These are phyloP conservation scores for Magallana ariakensis DNA, from an alignment of 1,140 invertebrate genomes.

Conservation along the genomic window DNA sequence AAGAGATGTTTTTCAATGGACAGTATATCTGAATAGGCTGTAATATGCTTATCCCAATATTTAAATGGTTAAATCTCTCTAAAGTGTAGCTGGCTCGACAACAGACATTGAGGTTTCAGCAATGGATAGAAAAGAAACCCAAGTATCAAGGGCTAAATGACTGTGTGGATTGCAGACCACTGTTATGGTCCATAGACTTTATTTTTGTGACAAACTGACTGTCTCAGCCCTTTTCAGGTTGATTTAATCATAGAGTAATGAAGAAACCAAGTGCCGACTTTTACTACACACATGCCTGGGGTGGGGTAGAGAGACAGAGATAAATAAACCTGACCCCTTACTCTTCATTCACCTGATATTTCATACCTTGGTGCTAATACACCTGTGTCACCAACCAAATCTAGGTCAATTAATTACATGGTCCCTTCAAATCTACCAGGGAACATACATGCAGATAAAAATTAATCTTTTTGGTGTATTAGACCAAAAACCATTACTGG, in stretches of 20 bases:
- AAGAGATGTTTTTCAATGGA: slow-evolving; percentile 27
- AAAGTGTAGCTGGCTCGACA: not conserved
- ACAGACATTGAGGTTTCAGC: slow-evolving; percentile 17
- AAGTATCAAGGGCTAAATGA: too few relatives aligned
- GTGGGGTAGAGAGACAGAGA: slow-evolving; percentile 20
- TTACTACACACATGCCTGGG: not conserved
- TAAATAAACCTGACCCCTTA: slow-evolving; percentile 28
- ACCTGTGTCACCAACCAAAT: slow-evolving; percentile 14
- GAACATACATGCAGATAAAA: too few relatives aligned
- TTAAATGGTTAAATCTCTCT: slow-evolving; percentile 35
- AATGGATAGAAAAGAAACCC: not conserved
- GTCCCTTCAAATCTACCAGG: too few relatives aligned
- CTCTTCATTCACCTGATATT: slow-evolving; percentile 19
- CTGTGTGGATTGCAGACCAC: not conserved
- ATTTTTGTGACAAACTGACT: slow-evolving; percentile 1
- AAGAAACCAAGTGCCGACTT: not conserved
- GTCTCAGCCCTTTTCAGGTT: slow-evolving; percentile 1
- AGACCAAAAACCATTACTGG: not conserved
- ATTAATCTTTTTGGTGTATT: not conserved
- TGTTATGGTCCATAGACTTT: not conserved
- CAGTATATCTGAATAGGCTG: slow-evolving; percentile 6
- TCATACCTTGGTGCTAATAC: slow-evolving; percentile 9
- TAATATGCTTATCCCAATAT: slow-evolving; percentile 32
- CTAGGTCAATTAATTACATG: slow-evolving; percentile 33
- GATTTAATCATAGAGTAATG: slow-evolving; percentile 1